Evolutionary conservation across 2,113 vertebrate genomes (phyloP).

Genomic region (Psilopsiagon aurifrons): DNA sequence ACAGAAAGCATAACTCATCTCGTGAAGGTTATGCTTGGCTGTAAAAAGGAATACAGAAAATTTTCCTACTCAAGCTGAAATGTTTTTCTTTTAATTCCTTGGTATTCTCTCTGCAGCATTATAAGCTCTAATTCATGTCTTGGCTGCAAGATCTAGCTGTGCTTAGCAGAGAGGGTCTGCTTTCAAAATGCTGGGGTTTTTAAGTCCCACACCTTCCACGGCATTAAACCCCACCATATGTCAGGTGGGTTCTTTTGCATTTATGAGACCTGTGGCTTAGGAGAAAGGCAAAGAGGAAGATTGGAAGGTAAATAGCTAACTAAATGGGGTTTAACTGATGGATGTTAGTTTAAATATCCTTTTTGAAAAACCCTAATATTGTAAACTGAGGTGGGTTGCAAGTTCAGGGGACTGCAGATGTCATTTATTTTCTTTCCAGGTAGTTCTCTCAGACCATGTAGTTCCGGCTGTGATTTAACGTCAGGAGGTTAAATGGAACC

Average conservation of each 20-base stretch:
- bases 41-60: constrained; percentile 63
- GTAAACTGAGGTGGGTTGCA: constrained; percentile 18
- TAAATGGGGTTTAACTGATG: neutral
- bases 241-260: neutral
- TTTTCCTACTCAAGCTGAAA: constrained; percentile 55
- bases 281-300: neutral
- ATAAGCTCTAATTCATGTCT: constrained; percentile 36
- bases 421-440: constrained; percentile 56
- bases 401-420: neutral
- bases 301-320: neutral
- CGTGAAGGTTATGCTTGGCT: constrained; percentile 52
- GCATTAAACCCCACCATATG: neutral
- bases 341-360: neutral
- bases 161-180: neutral
- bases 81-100: constrained; percentile 65
- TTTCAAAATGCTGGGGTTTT: neutral
- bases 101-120: constrained; percentile 39
- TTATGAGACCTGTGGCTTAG: neutral
- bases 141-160: neutral
- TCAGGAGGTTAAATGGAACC: neutral
- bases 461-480: neutral
- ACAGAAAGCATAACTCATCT: constrained; percentile 60
- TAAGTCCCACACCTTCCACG: neutral
- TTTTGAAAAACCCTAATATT: neutral
- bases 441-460: neutral